These are phyloP conservation scores for Pseudotriccus pelzelni DNA, from an alignment of 2,797 vertebrate genomes.

Conservation along the genomic window DNA sequence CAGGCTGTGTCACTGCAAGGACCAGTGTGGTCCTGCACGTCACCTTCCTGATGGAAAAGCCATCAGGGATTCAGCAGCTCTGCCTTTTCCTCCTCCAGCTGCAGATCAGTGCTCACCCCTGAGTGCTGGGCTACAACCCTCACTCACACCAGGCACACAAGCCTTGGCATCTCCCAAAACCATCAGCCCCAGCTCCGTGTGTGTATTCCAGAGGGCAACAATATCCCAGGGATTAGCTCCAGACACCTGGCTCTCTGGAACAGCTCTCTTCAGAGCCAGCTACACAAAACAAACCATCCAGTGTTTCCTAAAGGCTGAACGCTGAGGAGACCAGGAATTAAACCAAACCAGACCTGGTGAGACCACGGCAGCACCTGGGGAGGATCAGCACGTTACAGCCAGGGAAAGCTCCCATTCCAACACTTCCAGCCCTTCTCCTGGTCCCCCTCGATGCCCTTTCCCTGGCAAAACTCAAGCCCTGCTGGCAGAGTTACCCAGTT, in stretches of 20 bases:
- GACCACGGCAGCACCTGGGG: not conserved
- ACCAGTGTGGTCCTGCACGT: not conserved
- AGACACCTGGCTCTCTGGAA: not conserved
- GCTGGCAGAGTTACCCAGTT: not conserved
- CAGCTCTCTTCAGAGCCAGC: not conserved
- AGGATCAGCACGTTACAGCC: rapidly evolving
- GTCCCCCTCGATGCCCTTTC: not conserved
- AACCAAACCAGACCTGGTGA: not conserved
- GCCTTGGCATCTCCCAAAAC: not conserved
- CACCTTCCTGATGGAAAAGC: not conserved
- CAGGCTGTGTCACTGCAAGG: not conserved
- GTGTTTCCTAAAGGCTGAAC: not conserved
- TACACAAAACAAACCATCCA: not conserved
- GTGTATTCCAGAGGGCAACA: not conserved
- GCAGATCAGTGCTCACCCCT: rapidly evolving
- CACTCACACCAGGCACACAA: not conserved
- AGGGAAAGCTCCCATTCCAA: not conserved
- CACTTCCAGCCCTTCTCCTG: not conserved
- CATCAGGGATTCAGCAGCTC: not conserved
- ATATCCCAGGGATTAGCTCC: not conserved
- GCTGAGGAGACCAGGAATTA: not conserved
- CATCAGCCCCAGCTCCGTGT: rapidly evolving
- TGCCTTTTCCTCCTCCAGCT: not conserved
- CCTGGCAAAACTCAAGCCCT: not conserved
- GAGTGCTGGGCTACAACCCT: not conserved